Conservation (phyloP, 2,113 vertebrate species). For the Stomatorhinus ivindoensis region DNA sequence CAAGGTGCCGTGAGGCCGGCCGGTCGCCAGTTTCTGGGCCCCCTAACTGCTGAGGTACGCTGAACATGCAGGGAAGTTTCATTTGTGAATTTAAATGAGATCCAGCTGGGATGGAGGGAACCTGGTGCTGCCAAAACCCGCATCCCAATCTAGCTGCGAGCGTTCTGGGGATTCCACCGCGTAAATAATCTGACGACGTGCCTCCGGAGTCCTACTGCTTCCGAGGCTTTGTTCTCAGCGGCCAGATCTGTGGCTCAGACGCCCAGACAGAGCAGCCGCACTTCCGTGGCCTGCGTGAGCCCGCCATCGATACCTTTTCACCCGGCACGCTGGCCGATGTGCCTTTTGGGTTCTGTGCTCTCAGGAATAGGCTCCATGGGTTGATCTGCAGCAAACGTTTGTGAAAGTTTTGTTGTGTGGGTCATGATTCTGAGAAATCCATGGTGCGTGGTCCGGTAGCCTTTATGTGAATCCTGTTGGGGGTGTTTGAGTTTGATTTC, state of each 20-base stretch:
- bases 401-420: background rate
- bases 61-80: background rate
- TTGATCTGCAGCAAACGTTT: background rate
- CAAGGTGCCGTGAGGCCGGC: background rate
- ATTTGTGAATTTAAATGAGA: background rate
- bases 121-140: background rate
- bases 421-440: background rate
- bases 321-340: background rate
- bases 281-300: background rate
- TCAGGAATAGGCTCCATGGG: background rate
- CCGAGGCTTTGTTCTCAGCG: too few relatives aligned
- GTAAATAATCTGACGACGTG: background rate
- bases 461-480: background rate
- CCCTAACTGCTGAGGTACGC: background rate
- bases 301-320: background rate
- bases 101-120: background rate
- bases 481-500: background rate
- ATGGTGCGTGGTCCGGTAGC: background rate
- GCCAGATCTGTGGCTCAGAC: background rate
- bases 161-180: background rate
- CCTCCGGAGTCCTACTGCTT: background rate
- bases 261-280: background rate
- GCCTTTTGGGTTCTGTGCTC: background rate
- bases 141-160: background rate
- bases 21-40: background rate